Evolutionary conservation across 1,140 invertebrate species (phyloP).

Genomic region (Thaumetopoea pityocampa): DNA sequence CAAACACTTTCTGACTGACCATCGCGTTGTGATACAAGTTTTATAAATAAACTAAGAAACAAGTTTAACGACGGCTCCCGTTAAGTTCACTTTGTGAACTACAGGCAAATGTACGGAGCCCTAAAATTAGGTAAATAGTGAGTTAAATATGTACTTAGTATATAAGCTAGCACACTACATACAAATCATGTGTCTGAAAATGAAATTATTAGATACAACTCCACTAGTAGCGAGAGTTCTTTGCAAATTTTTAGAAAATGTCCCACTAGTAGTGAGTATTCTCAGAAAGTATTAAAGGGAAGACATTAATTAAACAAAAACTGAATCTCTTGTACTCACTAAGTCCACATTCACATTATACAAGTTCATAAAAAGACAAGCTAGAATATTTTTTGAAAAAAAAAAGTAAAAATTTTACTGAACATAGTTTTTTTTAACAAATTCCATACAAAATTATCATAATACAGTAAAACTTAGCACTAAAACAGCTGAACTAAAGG

Average conservation of each 20-base stretch:
- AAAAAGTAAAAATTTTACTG: constrained; percentile 11
- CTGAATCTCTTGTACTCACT: constrained; percentile 12
- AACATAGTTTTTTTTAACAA: constrained; percentile 17
- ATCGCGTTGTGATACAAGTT: constrained; percentile 50
- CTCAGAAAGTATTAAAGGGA: constrained; percentile 18
- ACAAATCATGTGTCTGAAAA: constrained; percentile 8
- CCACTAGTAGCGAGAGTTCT: constrained; percentile 7
- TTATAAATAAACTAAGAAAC: constrained; percentile 49
- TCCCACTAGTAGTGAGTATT: constrained; percentile 6
- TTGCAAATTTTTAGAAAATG: constrained; percentile 8
- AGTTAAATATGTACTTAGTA: constrained; percentile 12
- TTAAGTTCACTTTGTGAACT: constrained; percentile 43
- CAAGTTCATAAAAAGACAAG: no score
- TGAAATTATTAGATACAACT: not conserved
- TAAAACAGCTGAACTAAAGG: no score
- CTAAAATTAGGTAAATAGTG: constrained; percentile 13
- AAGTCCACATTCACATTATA: constrained; percentile 9
- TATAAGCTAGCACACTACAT: constrained; percentile 15
- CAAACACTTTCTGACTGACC: constrained; percentile 60
- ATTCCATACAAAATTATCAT: constrained; percentile 19
- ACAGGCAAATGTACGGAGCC: constrained; percentile 13
- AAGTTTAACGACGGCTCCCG: constrained; percentile 26
- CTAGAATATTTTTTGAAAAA: no score
- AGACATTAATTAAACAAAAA: constrained; percentile 16
- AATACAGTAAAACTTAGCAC: constrained; percentile 19